Evolutionary conservation across 1,140 invertebrate genomes (phyloP), one percentile per base, ranked within the genome.

Genomic region (Plectrocnemia conspersa): DNA sequence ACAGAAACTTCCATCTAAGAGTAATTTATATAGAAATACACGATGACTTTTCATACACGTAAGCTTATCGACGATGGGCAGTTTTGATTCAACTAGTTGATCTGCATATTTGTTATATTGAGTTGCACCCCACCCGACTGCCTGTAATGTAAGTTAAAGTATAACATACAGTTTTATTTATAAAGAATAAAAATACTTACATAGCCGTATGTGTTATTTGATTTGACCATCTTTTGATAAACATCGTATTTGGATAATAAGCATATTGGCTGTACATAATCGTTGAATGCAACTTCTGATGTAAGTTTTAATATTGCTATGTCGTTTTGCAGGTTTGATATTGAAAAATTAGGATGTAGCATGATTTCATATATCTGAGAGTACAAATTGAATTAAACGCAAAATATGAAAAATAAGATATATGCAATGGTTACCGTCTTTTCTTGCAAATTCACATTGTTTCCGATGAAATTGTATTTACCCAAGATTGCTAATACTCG

Each of bases 201-300:
- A 44, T 58, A 53, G 13, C 56, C 56, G 33, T 38, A 27, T 27
- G 15, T 3, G 10, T 65, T 65, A 41, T 69, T 69, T 19, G n/a
- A n/a, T n/a, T n/a, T n/a, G n/a, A n/a, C n/a, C n/a, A n/a, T n/a
- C n/a, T n/a, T n/a, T n/a, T n/a, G n/a, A n/a, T n/a, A n/a, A n/a
- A n/a, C n/a, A n/a, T 72, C 63, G 52, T 69, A 68, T 56, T 71
- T 70, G 32, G 70, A 63, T 69, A 68, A 72, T 15, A 75, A 29
- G 56, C 73, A 75, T 46, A 74, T 68, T 3, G 73, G 72, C 50
- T 73, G 73, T 4, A 74, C 69, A 41, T 64, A 74, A 40, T 71
- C 65, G 5, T 68, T 69, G 47, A 67, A 75, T 40, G 21, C 21
- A 1, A 54, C 59, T 50, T 58, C 55, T 6, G 55, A 41, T 11